phyloP scores from a whole-genome alignment of 2,797 vertebrate genomes.

The Siniperca undulata region DNA sequence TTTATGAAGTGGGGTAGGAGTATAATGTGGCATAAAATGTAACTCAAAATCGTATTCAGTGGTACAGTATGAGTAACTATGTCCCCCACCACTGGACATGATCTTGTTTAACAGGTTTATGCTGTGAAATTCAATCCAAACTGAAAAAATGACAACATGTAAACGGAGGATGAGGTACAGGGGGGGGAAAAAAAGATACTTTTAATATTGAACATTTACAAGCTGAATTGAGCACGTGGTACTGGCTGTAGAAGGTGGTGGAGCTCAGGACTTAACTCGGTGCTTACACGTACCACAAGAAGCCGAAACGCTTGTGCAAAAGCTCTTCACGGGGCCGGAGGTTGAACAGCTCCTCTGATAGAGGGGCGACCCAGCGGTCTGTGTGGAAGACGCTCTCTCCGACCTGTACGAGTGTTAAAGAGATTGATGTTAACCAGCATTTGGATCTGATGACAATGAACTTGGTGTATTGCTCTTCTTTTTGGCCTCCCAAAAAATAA shows the following conservation, averaged over 20 bases:
- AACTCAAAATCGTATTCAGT: neutral
- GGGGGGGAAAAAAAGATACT: conserved; percentile 70
- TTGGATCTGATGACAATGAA: neutral
- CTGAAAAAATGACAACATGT: neutral
- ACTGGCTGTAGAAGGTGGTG: neutral
- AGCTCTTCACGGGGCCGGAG: conserved; percentile 84
- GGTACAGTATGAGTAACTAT: neutral
- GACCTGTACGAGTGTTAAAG: conserved; percentile 79
- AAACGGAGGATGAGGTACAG: conserved; percentile 62
- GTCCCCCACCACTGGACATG: neutral
- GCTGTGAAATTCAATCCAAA: neutral
- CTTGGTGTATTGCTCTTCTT: neutral
- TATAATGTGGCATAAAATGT: neutral
- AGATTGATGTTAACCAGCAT: neutral
- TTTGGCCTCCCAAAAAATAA: neutral
- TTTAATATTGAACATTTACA: conserved; percentile 87
- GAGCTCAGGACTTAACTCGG: neutral
- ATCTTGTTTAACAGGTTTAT: neutral
- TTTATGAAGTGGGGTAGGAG: neutral
- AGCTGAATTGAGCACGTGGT: conserved; percentile 41
- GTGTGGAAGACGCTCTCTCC: conserved; percentile 91
- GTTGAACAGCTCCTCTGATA: conserved; percentile 87
- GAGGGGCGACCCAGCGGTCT: conserved; percentile 90
- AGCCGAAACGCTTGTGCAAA: conserved; percentile 82
- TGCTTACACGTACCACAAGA: conserved; percentile 84